A percentile compares a stretch with the other conserved stretches of the same genome.
Evolutionary conservation across 2,113 vertebrate genomes (phyloP).

Genomic region (Melospiza georgiana): DNA sequence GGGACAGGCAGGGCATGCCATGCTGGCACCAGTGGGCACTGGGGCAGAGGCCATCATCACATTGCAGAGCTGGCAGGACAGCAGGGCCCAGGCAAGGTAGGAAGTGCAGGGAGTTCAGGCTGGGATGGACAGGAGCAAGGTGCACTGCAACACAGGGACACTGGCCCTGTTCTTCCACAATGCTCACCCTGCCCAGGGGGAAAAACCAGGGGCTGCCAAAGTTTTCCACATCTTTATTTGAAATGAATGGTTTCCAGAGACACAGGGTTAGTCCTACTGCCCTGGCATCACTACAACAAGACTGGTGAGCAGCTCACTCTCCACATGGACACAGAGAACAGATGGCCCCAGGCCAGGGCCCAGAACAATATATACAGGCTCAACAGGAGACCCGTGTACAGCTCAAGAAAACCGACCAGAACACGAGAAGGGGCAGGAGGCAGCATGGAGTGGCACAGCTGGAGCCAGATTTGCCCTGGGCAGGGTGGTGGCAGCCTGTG

Average conservation of each 20-base stretch:
- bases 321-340: conserved; percentile 66
- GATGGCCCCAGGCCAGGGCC: conserved; percentile 28
- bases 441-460: neutral
- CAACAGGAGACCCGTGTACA: conserved; percentile 57
- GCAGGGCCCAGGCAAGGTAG: neutral
- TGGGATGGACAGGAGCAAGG: rapidly evolving
- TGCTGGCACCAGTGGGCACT: neutral
- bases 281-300: conserved; percentile 68
- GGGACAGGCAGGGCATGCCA: neutral
- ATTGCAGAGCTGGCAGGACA: neutral
- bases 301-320: conserved; percentile 62
- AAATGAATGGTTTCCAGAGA: conserved; percentile 73
- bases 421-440: neutral
- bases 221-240: conserved; percentile 69
- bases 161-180: neutral
- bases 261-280: conserved; percentile 41
- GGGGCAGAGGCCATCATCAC: neutral
- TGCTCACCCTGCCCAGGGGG: neutral
- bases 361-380: conserved; percentile 72
- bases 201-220: neutral
- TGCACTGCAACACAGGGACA: neutral
- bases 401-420: conserved; percentile 27
- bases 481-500: rapidly evolving
- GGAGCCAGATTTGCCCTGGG: neutral
- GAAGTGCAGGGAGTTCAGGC: neutral